Evolutionary conservation across 2,888 invertebrate genomes (phyloP), one percentile per base, ranked within the genome.

Genomic region (Temnothorax ravouxi): DNA sequence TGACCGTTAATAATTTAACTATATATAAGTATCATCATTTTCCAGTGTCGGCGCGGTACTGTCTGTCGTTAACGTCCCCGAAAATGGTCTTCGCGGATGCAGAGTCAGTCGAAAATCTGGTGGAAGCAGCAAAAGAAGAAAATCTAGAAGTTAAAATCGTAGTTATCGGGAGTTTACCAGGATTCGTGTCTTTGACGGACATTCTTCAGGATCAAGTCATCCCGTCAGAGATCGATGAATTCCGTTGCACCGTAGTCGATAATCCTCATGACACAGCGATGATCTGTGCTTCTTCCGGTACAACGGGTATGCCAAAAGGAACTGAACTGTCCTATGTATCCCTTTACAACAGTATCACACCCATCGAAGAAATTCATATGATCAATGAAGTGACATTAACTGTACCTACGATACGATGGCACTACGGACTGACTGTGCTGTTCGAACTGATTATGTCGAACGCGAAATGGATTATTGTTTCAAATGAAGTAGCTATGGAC

Each of bases 81-180:
- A 88, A 87, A 66, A 5, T 89, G 18, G 54, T 86, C 11, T 87
- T 89, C 54, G 83, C 50, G 3, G 56, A 82, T 11, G 85, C 80
- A 56, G 59, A 61, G 8, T 64, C 74, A 4, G 84, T 77, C 4
- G 62, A 54, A 8, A 72, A 76, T 44, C 34, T 88, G 5, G n/a
- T 25, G 5, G 62, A 86, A 54, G 87, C 74, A 5, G 82, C 66
- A 3, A 81, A 54, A 9, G 71, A 80, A 25, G 80, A 79, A 62
- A 87, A 87, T 8, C 8, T 77, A 0, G 15, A 75, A 34, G 52
- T 83, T 6, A 84, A 84, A 84, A 66, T 90, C 11, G 64, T 89
- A 4, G 76, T 84, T 13, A 84, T 87, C 13, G 86, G 79, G 1
- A 71, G 67, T 56, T 9, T 71, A 61, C 54, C 82, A 13, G 80